These are phyloP conservation scores for Cynodonichthys magdalenae DNA, from an alignment of 2,797 vertebrate species.

Conservation along the genomic window DNA sequence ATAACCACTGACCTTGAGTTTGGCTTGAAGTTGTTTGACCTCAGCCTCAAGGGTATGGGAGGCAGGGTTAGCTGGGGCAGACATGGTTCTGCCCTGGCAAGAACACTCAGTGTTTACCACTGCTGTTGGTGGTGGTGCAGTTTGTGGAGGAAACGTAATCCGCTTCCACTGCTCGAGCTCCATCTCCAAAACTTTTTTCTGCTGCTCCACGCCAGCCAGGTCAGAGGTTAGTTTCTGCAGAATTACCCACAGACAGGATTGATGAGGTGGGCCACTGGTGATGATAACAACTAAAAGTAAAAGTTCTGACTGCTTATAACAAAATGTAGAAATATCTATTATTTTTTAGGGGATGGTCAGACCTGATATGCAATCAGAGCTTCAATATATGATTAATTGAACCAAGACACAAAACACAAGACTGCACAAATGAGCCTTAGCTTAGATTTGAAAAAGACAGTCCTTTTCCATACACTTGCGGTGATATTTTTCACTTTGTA, in stretches of 20 bases:
- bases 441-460: background rate
- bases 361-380: constrained; percentile 22
- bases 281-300: constrained; percentile 37
- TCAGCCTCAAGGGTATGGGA: constrained; percentile 84
- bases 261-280: constrained; percentile 27
- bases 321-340: constrained; percentile 18
- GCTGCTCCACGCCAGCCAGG: constrained; percentile 85
- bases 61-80: constrained; percentile 65
- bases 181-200: constrained; percentile 89
- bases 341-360: constrained; percentile 1
- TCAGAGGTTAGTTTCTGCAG: constrained; percentile 86
- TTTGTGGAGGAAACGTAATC: constrained; percentile 61
- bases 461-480: background rate
- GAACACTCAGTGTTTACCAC: constrained; percentile 62
- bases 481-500: background rate
- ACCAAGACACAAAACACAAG: background rate
- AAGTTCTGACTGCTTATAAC: constrained; percentile 27
- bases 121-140: constrained; percentile 31
- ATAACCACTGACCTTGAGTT: constrained; percentile 86
- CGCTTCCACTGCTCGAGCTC: constrained; percentile 86
- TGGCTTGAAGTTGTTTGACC: constrained; percentile 89
- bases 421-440: background rate
- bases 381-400: background rate
- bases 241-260: constrained; percentile 55
- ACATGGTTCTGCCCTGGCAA: constrained; percentile 68